Evolutionary conservation across 2,113 vertebrate genomes (phyloP).

Genomic region (Fukomys damarensis): DNA sequence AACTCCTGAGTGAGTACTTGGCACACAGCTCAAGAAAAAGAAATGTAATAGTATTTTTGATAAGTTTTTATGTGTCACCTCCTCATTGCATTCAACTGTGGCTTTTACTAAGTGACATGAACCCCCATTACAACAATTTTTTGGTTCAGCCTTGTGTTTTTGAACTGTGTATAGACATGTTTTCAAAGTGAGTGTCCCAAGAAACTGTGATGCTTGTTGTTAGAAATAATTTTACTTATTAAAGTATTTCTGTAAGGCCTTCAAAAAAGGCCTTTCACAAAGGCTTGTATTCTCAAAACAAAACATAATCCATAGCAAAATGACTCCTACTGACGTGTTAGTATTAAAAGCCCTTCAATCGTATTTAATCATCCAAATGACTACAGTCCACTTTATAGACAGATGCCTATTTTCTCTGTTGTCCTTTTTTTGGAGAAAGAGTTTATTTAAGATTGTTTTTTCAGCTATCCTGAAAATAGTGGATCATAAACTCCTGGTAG

Average conservation of each 20-base stretch:
- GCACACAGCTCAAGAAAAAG: not conserved
- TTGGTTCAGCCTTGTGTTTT: constrained; percentile 27
- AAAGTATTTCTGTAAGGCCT: constrained; percentile 21
- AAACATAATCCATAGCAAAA: not conserved
- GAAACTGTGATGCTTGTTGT: constrained; percentile 17
- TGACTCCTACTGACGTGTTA: not conserved
- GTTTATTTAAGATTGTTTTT: not conserved
- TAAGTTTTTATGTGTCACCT: not conserved
- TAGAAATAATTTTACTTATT: constrained; percentile 40
- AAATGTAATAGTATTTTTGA: not conserved
- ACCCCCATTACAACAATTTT: not conserved
- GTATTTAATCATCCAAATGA: not conserved
- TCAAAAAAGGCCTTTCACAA: not conserved
- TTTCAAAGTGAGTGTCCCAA: constrained; percentile 13
- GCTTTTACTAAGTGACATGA: constrained; percentile 7
- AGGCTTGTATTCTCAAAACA: not conserved
- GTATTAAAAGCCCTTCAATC: not conserved
- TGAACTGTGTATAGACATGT: constrained; percentile 29
- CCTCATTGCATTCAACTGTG: not conserved
- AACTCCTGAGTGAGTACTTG: not conserved
- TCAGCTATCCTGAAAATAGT: not conserved
- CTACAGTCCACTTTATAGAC: not conserved
- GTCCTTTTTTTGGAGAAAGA: constrained; percentile 18
- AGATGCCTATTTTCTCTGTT: not conserved
- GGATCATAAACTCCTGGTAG: not conserved